Percentiles rank a stretch among this genome's conserved stretches.
Evolutionary conservation across 2,888 invertebrate species (phyloP).

Genomic region (Hypercompe scribonia): DNA sequence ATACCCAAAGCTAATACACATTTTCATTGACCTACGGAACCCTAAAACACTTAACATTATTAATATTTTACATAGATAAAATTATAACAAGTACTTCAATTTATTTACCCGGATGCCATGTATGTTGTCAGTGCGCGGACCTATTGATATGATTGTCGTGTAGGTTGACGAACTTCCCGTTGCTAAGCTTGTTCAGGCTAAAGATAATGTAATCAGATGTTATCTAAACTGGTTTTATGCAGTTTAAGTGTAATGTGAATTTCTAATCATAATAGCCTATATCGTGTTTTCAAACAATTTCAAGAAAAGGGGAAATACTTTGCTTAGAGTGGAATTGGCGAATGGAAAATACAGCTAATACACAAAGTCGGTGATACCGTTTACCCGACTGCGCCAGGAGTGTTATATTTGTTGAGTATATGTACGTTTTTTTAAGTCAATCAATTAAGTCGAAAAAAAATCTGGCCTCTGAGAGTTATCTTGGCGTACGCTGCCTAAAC

Average conservation of each 20-base stretch:
- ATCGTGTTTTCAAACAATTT: too few species aligned
- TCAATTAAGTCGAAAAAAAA: too few species aligned
- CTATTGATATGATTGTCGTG: background rate
- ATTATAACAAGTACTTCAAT: background rate
- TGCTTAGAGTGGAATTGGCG: too few species aligned
- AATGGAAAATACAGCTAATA: too few species aligned
- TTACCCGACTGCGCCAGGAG: too few species aligned
- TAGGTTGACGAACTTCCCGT: background rate
- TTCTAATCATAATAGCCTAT: background rate
- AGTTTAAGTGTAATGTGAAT: background rate
- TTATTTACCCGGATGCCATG: constrained; percentile 5
- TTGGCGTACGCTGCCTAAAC: too few species aligned
- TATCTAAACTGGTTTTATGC: background rate
- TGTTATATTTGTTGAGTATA: too few species aligned
- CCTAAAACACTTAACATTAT: background rate
- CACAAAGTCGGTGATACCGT: too few species aligned
- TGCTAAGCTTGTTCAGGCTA: constrained; percentile 7
- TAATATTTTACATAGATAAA: background rate
- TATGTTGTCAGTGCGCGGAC: constrained; percentile 4
- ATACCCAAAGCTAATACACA: too few species aligned
- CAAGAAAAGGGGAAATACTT: too few species aligned
- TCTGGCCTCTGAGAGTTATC: too few species aligned
- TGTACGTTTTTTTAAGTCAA: too few species aligned
- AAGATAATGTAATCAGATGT: background rate
- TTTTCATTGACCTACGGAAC: background rate